A percentile compares a stretch with the other conserved stretches of the same genome.
Conservation (phyloP, 2,888 invertebrate genomes). For the Cinara cedri region DNA sequence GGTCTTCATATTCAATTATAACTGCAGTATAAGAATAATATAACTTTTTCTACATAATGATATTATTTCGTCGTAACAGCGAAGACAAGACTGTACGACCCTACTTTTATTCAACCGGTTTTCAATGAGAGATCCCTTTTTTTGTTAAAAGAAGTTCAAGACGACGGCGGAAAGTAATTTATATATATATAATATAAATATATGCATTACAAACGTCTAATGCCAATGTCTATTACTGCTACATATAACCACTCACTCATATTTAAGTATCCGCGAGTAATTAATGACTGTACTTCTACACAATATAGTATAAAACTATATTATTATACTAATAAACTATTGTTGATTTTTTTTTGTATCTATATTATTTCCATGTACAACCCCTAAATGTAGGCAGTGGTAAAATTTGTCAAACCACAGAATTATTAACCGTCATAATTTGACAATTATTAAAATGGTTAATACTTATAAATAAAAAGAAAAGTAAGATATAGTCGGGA, state of each 20-base stretch:
- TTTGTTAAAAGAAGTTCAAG: neutral
- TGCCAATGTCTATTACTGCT: neutral
- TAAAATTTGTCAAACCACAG: slow-evolving; percentile 16
- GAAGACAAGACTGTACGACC: neutral
- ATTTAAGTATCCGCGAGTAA: neutral
- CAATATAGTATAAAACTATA: neutral
- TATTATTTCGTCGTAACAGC: neutral
- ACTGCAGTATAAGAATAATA: neutral
- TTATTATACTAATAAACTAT: no score
- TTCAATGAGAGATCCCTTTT: neutral
- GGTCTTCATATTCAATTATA: neutral
- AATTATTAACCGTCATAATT: slow-evolving; percentile 7
- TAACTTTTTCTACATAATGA: neutral
- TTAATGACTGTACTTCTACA: neutral
- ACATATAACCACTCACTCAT: neutral
- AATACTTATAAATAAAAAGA: no score
- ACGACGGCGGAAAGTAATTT: neutral
- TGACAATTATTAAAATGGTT: no score
- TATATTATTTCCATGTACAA: no score
- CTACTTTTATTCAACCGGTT: slow-evolving; percentile 6
- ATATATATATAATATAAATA: no score
- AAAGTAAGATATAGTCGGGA: no score
- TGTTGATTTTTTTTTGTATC: neutral
- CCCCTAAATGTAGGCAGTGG: no score
- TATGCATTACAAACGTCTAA: neutral